Evolutionary conservation across 2,888 invertebrate genomes (phyloP).

Genomic region (Pristionchus entomophagus): DNA sequence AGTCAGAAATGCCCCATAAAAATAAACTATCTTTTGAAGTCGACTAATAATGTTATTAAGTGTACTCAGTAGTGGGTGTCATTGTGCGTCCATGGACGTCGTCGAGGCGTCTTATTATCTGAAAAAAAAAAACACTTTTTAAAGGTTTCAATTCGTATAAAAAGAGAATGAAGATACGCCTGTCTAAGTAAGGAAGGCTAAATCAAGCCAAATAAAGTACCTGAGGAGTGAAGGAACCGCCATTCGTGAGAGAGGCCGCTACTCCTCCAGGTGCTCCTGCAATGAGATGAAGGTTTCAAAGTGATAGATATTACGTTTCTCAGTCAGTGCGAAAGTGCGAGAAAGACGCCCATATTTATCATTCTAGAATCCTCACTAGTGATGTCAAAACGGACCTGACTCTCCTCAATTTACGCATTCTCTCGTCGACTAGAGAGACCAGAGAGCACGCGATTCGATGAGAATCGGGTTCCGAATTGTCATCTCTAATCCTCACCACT

Average conservation of each 20-base stretch:
- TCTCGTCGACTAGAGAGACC: too few species aligned
- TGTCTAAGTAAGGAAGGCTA: background rate
- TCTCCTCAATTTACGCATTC: too few species aligned
- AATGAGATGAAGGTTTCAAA: too few species aligned
- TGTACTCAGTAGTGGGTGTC: background rate
- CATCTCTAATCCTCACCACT: too few species aligned
- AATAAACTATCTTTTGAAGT: background rate
- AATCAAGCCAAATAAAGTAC: background rate
- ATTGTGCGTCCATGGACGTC: background rate
- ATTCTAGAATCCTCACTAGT: too few species aligned
- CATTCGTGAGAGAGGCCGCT: background rate
- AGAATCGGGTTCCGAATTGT: too few species aligned
- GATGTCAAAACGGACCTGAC: too few species aligned
- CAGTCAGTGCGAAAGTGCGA: too few species aligned
- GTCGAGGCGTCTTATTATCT: background rate
- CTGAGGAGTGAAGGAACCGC: conserved; percentile 33
- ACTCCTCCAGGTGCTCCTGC: background rate
- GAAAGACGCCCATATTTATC: too few species aligned
- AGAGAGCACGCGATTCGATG: too few species aligned
- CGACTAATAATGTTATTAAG: background rate
- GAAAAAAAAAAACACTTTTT: background rate
- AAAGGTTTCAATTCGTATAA: background rate
- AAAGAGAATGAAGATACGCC: background rate
- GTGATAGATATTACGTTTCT: too few species aligned
- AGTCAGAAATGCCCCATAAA: background rate